Evolutionary conservation across 2,888 invertebrate genomes (phyloP).

Genomic region (Drosophila phalerata): DNA sequence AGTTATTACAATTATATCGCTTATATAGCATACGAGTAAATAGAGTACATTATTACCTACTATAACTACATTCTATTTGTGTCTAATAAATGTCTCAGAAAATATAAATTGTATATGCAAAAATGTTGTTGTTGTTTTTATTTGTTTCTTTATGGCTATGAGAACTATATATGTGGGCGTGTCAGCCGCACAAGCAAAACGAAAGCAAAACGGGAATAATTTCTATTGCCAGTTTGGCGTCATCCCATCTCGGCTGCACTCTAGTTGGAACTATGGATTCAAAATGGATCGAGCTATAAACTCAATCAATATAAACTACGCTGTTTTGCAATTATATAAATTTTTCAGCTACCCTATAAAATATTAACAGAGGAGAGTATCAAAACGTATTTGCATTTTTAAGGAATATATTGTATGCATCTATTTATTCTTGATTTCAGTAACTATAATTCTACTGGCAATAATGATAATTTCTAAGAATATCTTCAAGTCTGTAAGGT

Average conservation of each 20-base stretch:
- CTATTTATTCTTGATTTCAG: background rate
- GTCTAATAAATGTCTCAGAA: constrained; percentile 83
- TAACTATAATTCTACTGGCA: background rate
- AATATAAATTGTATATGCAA: constrained; percentile 76
- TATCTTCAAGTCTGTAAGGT: background rate
- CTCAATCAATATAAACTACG: constrained; percentile 18
- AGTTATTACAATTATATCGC: constrained; percentile 75
- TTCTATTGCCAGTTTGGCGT: constrained; percentile 23
- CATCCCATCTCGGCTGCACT: constrained; percentile 30
- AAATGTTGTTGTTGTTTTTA: constrained; percentile 32
- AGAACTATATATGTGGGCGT: constrained; percentile 56
- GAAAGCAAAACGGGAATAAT: constrained; percentile 47
- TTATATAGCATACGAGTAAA: constrained; percentile 72
- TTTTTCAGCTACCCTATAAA: background rate
- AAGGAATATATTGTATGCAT: background rate
- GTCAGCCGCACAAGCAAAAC: constrained; percentile 4
- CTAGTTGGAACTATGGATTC: constrained; percentile 1
- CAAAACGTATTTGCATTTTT: background rate
- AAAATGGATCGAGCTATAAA: constrained; percentile 32
- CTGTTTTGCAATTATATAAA: constrained; percentile 11
- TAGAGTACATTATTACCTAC: constrained; percentile 54
- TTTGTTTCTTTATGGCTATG: constrained; percentile 2
- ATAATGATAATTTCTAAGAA: background rate
- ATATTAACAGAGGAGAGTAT: background rate
- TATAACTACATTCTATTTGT: constrained; percentile 77